phyloP scores from a whole-genome alignment of 2,888 invertebrate species.

The Clusia tigrina region DNA sequence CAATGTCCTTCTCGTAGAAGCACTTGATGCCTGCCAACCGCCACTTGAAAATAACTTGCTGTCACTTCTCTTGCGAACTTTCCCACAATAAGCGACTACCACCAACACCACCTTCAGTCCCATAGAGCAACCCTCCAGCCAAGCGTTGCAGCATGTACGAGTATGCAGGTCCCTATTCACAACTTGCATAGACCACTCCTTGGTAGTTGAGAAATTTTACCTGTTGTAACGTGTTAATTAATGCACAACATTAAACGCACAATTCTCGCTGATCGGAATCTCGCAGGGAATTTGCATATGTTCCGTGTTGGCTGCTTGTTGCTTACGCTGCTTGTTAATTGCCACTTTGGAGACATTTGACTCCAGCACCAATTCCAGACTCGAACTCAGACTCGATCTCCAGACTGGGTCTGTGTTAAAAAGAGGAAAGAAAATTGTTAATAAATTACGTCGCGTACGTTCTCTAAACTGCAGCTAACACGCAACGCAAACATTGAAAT shows the following conservation, averaged over 20 bases:
- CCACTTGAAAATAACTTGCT: no score
- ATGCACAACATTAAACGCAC: conserved; percentile 3
- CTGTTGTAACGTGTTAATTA: conserved; percentile 6
- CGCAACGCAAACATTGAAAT: conserved; percentile 19
- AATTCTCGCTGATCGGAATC: neutral
- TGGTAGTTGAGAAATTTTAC: neutral
- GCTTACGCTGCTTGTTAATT: conserved; percentile 6
- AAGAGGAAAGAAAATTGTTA: conserved; percentile 29
- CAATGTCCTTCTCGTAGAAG: no score
- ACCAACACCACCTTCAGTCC: no score
- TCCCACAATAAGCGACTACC: no score
- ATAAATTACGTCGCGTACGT: conserved; percentile 31
- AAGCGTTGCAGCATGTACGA: no score
- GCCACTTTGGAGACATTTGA: neutral
- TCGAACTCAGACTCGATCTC: no score
- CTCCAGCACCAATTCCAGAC: neutral
- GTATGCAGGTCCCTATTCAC: no score
- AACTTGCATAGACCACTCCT: no score
- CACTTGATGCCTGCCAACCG: no score
- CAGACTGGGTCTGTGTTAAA: conserved; percentile 25
- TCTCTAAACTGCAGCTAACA: conserved; percentile 29
- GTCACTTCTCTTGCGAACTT: no score
- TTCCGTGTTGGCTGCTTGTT: neutral
- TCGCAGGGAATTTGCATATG: neutral
- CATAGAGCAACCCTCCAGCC: no score